Conservation (phyloP, 1,140 invertebrate genomes). For the Mactra quadrangularis region DNA sequence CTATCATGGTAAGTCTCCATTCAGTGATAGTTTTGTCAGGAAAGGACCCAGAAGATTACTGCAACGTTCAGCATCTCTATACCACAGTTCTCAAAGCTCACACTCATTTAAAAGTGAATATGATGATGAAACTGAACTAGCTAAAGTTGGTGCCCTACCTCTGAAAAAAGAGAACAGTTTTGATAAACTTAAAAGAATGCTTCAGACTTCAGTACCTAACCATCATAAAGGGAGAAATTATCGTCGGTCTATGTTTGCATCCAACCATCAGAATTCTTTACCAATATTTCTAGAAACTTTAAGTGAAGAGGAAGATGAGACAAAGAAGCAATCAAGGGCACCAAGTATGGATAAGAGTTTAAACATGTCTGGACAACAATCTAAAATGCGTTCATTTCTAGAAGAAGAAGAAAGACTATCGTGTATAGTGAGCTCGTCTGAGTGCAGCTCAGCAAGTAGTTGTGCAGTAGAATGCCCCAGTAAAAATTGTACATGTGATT, state of each 20-base stretch:
- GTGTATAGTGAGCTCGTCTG: constrained; percentile 1
- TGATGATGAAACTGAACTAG: constrained; percentile 13
- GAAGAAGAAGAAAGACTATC: constrained; percentile 39
- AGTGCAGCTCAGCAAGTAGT: constrained; percentile 11
- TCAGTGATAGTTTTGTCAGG: background rate
- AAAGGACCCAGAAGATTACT: background rate
- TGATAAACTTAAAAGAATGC: constrained; percentile 59
- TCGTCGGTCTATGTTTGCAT: constrained; percentile 71
- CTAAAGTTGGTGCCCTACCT: constrained; percentile 11
- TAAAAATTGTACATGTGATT: background rate
- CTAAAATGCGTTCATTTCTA: constrained; percentile 39
- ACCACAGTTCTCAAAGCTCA: background rate
- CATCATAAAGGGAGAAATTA: constrained; percentile 39
- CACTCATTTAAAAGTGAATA: background rate
- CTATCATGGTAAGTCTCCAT: constrained; percentile 17
- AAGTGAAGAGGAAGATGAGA: constrained; percentile 76
- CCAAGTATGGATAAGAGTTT: constrained; percentile 55
- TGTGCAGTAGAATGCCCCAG: background rate
- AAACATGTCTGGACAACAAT: background rate
- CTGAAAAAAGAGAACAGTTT: constrained; percentile 52
- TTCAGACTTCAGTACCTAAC: background rate
- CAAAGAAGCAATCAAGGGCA: constrained; percentile 47
- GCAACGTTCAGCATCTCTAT: constrained; percentile 11
- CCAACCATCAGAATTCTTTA: constrained; percentile 75
- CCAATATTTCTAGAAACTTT: constrained; percentile 78